Conservation (phyloP, 2,888 invertebrate species). For the Amorpha juglandis region DNA sequence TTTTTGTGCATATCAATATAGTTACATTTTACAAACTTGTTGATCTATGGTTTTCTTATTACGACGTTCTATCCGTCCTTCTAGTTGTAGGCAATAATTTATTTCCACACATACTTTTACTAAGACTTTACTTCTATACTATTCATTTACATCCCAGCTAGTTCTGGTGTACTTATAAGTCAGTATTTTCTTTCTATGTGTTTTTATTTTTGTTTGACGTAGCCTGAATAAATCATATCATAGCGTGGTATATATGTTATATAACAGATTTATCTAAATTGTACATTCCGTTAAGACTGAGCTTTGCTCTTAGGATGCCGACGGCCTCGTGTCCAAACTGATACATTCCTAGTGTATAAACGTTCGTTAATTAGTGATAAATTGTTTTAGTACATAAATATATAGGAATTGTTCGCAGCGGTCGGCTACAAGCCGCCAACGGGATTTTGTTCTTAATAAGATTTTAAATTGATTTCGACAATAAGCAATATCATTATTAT, state of each 20-base stretch:
- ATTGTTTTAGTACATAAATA: constrained; percentile 66
- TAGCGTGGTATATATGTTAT: constrained; percentile 57
- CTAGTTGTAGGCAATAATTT: constrained; percentile 55
- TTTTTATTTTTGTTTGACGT: constrained; percentile 41
- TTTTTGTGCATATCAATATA: constrained; percentile 15
- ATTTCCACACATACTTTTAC: constrained; percentile 40
- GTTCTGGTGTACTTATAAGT: constrained; percentile 62
- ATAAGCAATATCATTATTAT: constrained; percentile 75
- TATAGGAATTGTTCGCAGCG: constrained; percentile 61
- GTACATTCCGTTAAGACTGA: constrained; percentile 50
- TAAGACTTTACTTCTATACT: constrained; percentile 39
- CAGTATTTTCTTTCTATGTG: constrained; percentile 49
- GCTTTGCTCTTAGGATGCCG: constrained; percentile 28
- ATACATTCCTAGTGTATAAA: constrained; percentile 56
- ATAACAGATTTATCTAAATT: constrained; percentile 45
- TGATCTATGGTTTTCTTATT: constrained; percentile 39
- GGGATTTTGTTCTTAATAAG: constrained; percentile 40
- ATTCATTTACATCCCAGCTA: constrained; percentile 45
- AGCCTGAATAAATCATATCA: constrained; percentile 68
- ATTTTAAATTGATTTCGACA: constrained; percentile 76
- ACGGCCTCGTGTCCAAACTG: constrained; percentile 26
- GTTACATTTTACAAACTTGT: background rate
- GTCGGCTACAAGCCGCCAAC: constrained; percentile 29
- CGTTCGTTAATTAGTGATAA: constrained; percentile 53
- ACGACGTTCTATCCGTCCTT: constrained; percentile 58